Evolutionary conservation across 64 coral and sea anemone genomes (phyloP).

Genomic region (Montipora foliosa): DNA sequence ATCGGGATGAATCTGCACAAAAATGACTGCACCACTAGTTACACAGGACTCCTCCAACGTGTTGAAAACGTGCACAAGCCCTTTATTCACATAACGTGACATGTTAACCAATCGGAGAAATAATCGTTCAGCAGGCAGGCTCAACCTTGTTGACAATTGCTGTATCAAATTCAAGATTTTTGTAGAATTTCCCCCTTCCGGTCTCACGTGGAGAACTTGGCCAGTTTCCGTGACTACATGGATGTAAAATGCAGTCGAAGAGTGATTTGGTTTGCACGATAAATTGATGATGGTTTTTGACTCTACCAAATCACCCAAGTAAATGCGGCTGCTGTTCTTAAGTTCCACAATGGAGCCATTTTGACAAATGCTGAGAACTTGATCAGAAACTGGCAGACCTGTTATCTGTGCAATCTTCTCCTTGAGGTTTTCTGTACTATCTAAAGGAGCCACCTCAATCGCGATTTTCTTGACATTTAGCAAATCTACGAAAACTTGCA

Average conservation of each 20-base stretch:
- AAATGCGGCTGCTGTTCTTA: not conserved
- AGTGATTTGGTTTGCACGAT: not conserved
- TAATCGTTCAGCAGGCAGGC: not conserved
- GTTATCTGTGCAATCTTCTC: conserved; percentile 6
- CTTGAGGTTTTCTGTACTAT: not conserved
- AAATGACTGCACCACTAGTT: conserved; percentile 7
- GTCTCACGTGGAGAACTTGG: conserved; percentile 1
- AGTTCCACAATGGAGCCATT: not conserved
- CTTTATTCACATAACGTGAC: not conserved
- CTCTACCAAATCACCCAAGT: conserved; percentile 6
- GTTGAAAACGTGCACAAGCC: not conserved
- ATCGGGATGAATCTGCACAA: conserved; percentile 34
- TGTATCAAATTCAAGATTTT: not conserved
- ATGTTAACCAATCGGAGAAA: not conserved
- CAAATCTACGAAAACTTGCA: conserved; percentile 4
- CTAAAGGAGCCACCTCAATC: not conserved
- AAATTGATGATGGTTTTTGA: not conserved
- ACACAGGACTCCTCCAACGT: conserved; percentile 34
- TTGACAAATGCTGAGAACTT: not conserved
- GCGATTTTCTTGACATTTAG: conserved; percentile 20
- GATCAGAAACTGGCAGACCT: not conserved
- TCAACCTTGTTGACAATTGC: not conserved
- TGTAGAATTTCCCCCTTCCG: conserved; percentile 9
- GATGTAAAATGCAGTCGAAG: not conserved
- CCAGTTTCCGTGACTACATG: conserved; percentile 20